Evolutionary conservation across 1,140 invertebrate species (phyloP), one percentile per base, ranked within the genome.

Genomic region (Panagrolaimus sp.): DNA sequence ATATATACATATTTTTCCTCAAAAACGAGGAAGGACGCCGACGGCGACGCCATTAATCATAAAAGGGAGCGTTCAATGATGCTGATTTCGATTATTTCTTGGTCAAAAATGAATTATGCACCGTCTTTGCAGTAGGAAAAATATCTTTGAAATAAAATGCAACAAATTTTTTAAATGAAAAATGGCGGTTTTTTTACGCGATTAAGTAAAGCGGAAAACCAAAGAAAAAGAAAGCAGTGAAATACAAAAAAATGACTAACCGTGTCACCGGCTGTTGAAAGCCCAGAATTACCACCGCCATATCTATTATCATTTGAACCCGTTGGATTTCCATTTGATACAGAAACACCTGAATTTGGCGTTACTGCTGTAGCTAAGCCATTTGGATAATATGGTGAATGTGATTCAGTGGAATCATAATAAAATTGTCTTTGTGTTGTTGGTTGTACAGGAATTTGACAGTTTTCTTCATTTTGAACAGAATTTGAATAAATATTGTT

Each of bases 21-120:
- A 38, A 38, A 38, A 38, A 11, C 9, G 51, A 27, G 51, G 51
- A 57, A 57, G 51, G 20, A 57, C 51, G 51, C 51, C 51, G 51
- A 25, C 51, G 51, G 27, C 51, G 51, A 57, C 51, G 51, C 51
- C 51, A 57, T 57, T 57, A 57, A 57, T 57, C 51, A 57, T 57
- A 57, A 57, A 57, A 20, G 4, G 51, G 27, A 27, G 27, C 51
- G 27, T 57, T 57, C 13, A 57, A 57, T 57, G 27, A 27, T 11
- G 51, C 27, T 57, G 51, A 57, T 57, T 57, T 57, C 51, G 51
- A 57, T 57, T 57, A 57, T 57, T 57, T 57, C 27, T 25, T 16
- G 20, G 20, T 11, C 13, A 57, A 57, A 57, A 57, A 57, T 57
- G 51, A 57, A 57, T 57, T 57, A 57, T 57, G 51, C 20, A 57